phyloP scores from a whole-genome alignment of 2,113 vertebrate species.

The Crotalus horridus region DNA sequence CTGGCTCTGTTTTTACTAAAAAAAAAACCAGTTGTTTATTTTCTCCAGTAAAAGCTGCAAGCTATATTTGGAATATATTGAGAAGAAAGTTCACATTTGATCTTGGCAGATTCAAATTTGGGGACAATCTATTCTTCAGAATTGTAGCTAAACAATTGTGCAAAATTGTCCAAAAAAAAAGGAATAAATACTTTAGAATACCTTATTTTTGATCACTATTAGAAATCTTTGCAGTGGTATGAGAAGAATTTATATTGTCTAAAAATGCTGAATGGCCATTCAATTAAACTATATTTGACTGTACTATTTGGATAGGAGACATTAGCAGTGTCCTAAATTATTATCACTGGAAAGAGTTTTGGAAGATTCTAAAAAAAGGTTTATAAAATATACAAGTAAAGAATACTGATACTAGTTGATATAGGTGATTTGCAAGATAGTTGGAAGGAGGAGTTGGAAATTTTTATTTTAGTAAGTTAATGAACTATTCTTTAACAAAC shows the following conservation, averaged over 20 bases:
- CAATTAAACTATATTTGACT: neutral
- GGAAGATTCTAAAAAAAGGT: neutral
- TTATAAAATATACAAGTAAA: neutral
- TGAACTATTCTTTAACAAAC: neutral
- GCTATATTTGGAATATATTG: neutral
- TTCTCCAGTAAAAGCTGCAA: neutral
- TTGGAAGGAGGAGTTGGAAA: neutral
- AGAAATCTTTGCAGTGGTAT: neutral
- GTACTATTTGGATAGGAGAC: neutral
- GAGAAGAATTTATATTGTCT: neutral
- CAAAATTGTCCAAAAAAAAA: neutral
- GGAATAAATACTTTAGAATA: neutral
- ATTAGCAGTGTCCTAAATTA: neutral
- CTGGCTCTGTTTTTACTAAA: neutral
- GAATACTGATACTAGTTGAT: neutral
- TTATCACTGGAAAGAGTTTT: neutral
- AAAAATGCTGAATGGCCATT: neutral
- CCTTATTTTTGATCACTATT: neutral
- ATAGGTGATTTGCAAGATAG: neutral
- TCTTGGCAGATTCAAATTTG: neutral
- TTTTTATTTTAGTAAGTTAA: neutral
- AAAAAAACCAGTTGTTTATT: neutral
- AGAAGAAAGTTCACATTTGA: neutral
- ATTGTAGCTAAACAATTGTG: neutral
- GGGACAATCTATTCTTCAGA: neutral